Evolutionary conservation across 2,797 vertebrate genomes (phyloP), one percentile per base, ranked within the genome.

Genomic region (Melanotaenia nigrans): DNA sequence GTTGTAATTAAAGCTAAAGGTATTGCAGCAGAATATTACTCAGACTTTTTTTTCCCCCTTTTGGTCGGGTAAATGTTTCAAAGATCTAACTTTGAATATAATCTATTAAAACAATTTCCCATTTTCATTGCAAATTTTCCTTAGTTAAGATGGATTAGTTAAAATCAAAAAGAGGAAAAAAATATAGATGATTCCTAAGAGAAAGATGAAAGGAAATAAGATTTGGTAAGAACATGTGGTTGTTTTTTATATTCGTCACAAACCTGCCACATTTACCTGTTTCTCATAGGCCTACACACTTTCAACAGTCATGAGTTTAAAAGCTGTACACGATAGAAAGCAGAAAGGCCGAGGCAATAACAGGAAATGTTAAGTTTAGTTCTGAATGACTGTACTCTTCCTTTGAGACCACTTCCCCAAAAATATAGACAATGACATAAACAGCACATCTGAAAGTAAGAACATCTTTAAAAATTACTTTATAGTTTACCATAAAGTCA

Each of bases 341-440:
- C 14, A 2, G 1, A 1, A 3, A 20, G 11, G 0, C 25, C 3
- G 25, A 14, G 28, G 40, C n/a, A 8, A 5, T 67, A 86, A 79
- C 87, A 90, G 88, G 91, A 92, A 91, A 82, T 45, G 13, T 77
- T 28, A 7, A 3, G 9, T 12, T 10, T 58, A 25, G 12, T 30
- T 65, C 32, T 4, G 40, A 47, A 66, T 49, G 14, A 59, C 20
- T 64, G 0, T 30, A 53, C 4, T 13, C 51, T 53, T 62, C 14
- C 6, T 30, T 28, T 64, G 16, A 61, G 24, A 68, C 68, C 24
- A 71, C 70, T 88, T 89, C 87, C 80, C 60, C 45, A 57, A 74
- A 1, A 58, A 18, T 1, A 35, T 3, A 73, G 4, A 55, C 14
- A 47, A 3, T 4, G 12, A 30, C 18, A 38, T 2, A 33, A 5